These are phyloP conservation scores for Lepilemur ruficaudatus DNA, from an alignment of 2,797 vertebrate species.

Conservation along the genomic window DNA sequence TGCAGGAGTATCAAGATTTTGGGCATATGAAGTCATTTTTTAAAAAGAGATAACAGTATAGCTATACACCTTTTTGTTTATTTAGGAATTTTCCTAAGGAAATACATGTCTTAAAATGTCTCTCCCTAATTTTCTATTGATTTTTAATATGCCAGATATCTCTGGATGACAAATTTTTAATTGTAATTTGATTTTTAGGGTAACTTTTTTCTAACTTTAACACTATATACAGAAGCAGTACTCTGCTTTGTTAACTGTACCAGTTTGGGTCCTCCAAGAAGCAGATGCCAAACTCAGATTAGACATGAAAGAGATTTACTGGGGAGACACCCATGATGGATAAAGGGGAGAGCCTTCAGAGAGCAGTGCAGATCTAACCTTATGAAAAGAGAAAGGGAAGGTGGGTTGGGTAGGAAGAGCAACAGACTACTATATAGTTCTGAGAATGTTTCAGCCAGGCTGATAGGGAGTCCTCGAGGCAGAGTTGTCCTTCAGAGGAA, in stretches of 20 bases:
- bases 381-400: not conserved
- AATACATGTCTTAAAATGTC: constrained; percentile 31
- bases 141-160: not conserved
- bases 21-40: constrained; percentile 31
- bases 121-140: constrained; percentile 23
- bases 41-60: not conserved
- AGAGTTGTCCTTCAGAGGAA: constrained; percentile 1
- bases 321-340: not conserved
- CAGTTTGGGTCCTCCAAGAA: not conserved
- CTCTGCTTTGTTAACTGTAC: constrained; percentile 13
- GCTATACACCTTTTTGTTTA: not conserved
- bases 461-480: not conserved
- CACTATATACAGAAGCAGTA: not conserved
- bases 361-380: not conserved
- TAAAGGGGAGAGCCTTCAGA: not conserved
- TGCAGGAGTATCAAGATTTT: constrained; percentile 1
- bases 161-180: constrained; percentile 23
- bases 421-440: not conserved
- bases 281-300: constrained; percentile 14
- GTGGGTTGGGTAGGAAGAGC: not conserved
- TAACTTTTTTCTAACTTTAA: constrained; percentile 13
- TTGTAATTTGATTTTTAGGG: constrained; percentile 23
- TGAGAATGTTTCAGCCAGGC: not conserved
- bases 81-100: constrained; percentile 48
- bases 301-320: not conserved